phyloP scores from a whole-genome alignment of 2,113 vertebrate genomes.

The Stictonetta naevosa region DNA sequence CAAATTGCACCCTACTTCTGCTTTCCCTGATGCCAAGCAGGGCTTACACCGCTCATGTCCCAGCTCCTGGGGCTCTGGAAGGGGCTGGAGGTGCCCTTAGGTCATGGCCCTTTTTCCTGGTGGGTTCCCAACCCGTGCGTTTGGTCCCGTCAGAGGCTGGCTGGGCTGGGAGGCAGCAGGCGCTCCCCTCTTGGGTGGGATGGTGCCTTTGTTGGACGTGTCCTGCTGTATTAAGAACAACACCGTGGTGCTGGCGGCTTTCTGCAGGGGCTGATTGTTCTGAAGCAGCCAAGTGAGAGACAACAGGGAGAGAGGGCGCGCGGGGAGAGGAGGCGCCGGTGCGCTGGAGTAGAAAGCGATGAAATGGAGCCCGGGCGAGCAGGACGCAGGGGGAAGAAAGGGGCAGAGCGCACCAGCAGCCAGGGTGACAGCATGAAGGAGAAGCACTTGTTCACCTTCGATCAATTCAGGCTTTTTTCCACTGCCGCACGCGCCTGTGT shows the following conservation, averaged over 20 bases:
- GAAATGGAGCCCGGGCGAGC: conserved; percentile 3
- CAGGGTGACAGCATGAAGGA: conserved; percentile 72
- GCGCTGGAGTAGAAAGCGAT: conserved; percentile 14
- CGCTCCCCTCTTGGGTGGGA: background rate
- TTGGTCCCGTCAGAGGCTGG: fast-evolving
- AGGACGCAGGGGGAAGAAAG: background rate
- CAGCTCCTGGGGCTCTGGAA: fast-evolving
- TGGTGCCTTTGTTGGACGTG: background rate
- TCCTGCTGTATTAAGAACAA: background rate
- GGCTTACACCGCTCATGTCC: fast-evolving
- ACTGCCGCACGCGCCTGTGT: background rate
- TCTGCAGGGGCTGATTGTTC: conserved; percentile 48
- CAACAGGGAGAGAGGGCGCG: background rate
- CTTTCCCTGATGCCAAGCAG: background rate
- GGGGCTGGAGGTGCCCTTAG: background rate
- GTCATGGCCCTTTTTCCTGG: fast-evolving
- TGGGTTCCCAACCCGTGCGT: fast-evolving
- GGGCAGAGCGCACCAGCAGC: conserved; percentile 27
- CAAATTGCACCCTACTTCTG: background rate
- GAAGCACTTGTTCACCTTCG: conserved; percentile 83
- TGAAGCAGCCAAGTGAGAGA: conserved; percentile 55
- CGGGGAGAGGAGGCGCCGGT: background rate
- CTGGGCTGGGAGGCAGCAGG: background rate
- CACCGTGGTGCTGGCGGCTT: background rate
- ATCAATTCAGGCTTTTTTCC: conserved; percentile 77